Evolutionary conservation across 2,113 vertebrate genomes (phyloP), one percentile per base, ranked within the genome.

Genomic region (Chionomys nivalis): DNA sequence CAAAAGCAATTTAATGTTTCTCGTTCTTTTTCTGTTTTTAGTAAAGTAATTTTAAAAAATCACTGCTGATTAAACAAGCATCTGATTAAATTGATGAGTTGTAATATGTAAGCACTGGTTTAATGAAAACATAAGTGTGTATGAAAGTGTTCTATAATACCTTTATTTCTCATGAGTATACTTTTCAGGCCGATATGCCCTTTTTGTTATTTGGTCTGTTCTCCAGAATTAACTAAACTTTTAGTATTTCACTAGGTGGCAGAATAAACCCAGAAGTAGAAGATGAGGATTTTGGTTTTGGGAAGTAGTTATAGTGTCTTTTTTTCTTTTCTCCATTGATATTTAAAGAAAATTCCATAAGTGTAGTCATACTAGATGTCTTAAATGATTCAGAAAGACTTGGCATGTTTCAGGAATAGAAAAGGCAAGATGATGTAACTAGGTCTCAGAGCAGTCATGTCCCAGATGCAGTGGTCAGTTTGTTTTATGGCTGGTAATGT

Each of bases 201-300:
- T 44, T 66, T n/a, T n/a, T 77, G 14, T n/a, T 31, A 16, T 76
- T 31, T 90, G 1, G 31, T 70, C 4, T 63, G 3, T 86, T 85
- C 87, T 95, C 17, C 72, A 68, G 65, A 87, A 49, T 58, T 93
- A 72, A 44, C 81, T 78, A 82, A 78, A 11, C 83, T 96, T 87
- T 94, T 47, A 95, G 26, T 77, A 42, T 72, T 95, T 96, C 97
- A 92, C 95, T 97, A 97, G 98, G 87, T 97, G 97, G 97, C 97
- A 97, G 96, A 83, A 96, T 39, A 93, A 91, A 14, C 89, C 65
- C 94, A 96, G 89, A 94, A 91, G 89, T 68, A 81, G 47, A 94
- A 91, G 73, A 19, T 28, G 68, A 73, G 47, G 58, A 66, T 9
- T 66, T 28, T 47, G 39, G 87, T 73, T 73, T 68, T 7, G 36